Percentiles rank a stretch among this genome's conserved stretches.
phyloP scores from a whole-genome alignment of 92 coral and sea anemone genomes.

The Umimayanthus chanpuru region DNA sequence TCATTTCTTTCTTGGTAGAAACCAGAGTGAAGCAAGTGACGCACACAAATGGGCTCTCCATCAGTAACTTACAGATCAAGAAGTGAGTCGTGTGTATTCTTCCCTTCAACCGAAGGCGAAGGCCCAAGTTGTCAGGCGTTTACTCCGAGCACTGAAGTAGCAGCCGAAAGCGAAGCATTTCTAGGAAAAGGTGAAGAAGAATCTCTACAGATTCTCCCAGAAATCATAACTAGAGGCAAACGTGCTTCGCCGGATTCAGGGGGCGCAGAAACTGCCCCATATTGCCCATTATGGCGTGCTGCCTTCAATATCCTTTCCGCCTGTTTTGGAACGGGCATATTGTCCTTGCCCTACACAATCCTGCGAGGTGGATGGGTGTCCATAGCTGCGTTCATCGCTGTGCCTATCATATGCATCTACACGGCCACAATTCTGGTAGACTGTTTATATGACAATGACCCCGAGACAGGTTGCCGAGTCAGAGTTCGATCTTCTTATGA shows the following conservation, averaged over 20 bases:
- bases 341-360: constrained; percentile 32
- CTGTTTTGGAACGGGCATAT: constrained; percentile 17
- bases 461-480: constrained; percentile 11
- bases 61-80: background rate
- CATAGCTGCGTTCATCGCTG: background rate
- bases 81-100: background rate
- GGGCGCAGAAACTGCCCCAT: background rate
- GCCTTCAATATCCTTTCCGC: constrained; percentile 17
- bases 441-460: constrained; percentile 24
- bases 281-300: constrained; percentile 19
- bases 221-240: background rate
- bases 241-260: background rate
- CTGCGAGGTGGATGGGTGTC: constrained; percentile 25
- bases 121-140: background rate
- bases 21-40: background rate
- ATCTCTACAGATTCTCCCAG: background rate
- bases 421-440: constrained; percentile 17
- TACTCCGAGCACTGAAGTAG: background rate
- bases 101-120: background rate
- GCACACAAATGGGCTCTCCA: background rate
- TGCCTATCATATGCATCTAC: constrained; percentile 12
- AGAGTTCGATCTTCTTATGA: constrained; percentile 20
- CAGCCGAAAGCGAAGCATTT: background rate
- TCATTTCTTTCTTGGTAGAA: background rate
- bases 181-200: constrained; percentile 1